phyloP scores from a whole-genome alignment of 2,113 vertebrate species.

The Toxotes chatareus region DNA sequence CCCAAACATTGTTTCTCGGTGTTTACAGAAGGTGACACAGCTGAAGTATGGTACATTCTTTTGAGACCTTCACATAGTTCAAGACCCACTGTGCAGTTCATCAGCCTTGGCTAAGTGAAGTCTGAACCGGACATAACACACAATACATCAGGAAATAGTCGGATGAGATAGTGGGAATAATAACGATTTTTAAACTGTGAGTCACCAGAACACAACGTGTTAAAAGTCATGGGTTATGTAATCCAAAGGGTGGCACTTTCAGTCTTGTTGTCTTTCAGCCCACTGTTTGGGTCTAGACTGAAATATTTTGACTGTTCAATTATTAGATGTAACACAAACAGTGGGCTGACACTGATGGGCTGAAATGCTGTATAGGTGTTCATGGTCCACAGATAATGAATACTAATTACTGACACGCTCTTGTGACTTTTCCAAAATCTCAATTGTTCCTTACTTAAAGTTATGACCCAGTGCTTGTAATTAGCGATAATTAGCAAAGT shows the following conservation, averaged over 20 bases:
- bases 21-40: slow-evolving; percentile 62
- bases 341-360: no score
- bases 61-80: slow-evolving; percentile 16
- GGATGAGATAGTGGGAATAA: slow-evolving; percentile 41
- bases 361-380: background rate
- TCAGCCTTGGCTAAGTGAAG: slow-evolving; percentile 14
- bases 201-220: slow-evolving; percentile 7
- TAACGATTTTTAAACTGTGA: background rate
- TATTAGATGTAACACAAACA: background rate
- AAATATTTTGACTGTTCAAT: background rate
- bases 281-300: background rate
- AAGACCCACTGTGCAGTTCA: slow-evolving; percentile 14
- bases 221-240: background rate
- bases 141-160: slow-evolving; percentile 68
- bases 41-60: slow-evolving; percentile 59
- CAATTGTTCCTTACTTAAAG: no score
- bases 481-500: no score
- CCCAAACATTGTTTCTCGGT: slow-evolving; percentile 57
- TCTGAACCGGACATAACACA: slow-evolving; percentile 64
- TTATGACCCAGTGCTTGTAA: background rate
- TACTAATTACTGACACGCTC: background rate
- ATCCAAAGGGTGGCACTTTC: background rate
- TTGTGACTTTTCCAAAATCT: no score
- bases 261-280: background rate
- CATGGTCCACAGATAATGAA: background rate